Conservation (phyloP, 2,888 invertebrate genomes). For the Molanna angustata region DNA sequence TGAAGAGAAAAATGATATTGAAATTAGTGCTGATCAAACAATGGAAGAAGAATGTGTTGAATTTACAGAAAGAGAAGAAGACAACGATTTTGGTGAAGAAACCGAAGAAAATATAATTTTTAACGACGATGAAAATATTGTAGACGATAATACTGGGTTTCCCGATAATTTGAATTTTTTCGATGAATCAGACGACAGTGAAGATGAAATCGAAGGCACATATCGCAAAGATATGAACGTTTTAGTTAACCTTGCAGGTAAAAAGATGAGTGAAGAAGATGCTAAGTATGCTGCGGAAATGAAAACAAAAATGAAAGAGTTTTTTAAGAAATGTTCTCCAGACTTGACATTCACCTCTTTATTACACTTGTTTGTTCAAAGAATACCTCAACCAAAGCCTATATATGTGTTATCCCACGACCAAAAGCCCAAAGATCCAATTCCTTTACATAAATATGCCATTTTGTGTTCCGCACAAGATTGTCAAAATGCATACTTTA, state of each 20-base stretch:
- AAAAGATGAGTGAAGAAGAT: conserved; percentile 9
- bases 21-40: too few species aligned
- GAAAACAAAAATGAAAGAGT: conserved; percentile 23
- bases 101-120: too few species aligned
- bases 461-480: conserved; percentile 18
- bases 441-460: conserved; percentile 11
- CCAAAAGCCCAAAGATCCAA: conserved; percentile 3
- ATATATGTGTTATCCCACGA: conserved; percentile 19
- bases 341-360: conserved; percentile 12
- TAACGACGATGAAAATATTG: background rate
- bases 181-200: conserved; percentile 6
- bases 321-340: conserved; percentile 19
- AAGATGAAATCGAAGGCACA: conserved; percentile 16
- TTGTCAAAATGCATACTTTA: conserved; percentile 21
- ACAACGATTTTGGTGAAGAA: background rate
- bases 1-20: conserved; percentile 8
- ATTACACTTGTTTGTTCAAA: conserved; percentile 12
- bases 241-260: conserved; percentile 12
- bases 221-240: conserved; percentile 8
- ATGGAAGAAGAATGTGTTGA: background rate
- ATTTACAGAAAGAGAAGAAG: background rate
- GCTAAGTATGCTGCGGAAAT: conserved; percentile 14
- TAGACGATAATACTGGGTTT: background rate
- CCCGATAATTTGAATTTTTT: background rate
- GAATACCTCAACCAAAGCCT: conserved; percentile 11